phyloP scores from a whole-genome alignment of 2,113 vertebrate species.

The Bungarus multicinctus region DNA sequence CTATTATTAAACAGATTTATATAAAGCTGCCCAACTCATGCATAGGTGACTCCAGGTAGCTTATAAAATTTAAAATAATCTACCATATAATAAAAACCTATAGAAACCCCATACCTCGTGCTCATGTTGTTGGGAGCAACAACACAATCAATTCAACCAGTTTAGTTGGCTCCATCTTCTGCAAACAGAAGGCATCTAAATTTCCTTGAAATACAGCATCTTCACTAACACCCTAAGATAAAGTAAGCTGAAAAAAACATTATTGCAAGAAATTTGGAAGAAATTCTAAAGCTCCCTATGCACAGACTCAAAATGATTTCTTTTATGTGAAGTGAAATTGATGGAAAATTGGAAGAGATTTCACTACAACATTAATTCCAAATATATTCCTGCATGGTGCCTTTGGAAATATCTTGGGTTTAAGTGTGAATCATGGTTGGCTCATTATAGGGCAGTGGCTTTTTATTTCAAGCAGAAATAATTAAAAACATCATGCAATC shows the following conservation, averaged over 20 bases:
- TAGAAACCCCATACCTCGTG: too few relatives aligned
- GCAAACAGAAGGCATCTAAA: background rate
- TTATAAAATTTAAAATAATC: too few relatives aligned
- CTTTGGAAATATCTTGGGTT: constrained; percentile 19
- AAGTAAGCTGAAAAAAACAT: background rate
- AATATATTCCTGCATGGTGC: constrained; percentile 1
- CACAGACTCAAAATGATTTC: background rate
- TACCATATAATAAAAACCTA: too few relatives aligned
- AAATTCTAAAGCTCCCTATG: background rate
- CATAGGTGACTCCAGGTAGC: too few relatives aligned
- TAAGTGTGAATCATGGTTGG: constrained; percentile 17
- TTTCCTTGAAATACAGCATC: background rate
- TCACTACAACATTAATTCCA: background rate
- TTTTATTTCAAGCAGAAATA: constrained; percentile 17
- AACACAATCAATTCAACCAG: background rate
- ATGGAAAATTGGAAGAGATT: background rate
- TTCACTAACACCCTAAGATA: background rate
- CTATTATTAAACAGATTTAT: too few relatives aligned
- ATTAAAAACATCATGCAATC: constrained; percentile 36
- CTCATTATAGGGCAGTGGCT: constrained; percentile 42
- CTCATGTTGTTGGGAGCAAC: too few relatives aligned
- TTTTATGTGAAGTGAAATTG: background rate
- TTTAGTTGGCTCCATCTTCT: background rate
- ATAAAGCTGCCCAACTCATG: too few relatives aligned
- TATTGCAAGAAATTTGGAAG: background rate